These are phyloP conservation scores for Deroplatys truncata DNA, from an alignment of 2,888 invertebrate genomes.

Conservation along the genomic window DNA sequence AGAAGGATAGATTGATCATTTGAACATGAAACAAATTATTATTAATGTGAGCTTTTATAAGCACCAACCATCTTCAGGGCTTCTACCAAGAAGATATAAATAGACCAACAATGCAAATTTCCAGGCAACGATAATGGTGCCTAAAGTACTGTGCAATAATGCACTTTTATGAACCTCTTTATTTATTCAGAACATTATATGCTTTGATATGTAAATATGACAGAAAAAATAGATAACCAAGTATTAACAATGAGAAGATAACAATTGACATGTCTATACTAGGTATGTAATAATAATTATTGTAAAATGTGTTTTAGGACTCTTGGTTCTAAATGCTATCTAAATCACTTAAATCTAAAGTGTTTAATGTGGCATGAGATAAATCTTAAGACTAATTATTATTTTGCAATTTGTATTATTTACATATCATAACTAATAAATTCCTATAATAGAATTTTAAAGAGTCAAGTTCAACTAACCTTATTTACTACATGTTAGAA, in stretches of 20 bases:
- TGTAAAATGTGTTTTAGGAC: conserved; percentile 4
- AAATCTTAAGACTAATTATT: conserved; percentile 1
- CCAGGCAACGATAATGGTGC: not conserved
- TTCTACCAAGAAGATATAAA: not conserved
- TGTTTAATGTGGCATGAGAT: not conserved
- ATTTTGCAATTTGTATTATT: not conserved
- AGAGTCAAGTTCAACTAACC: conserved; percentile 4
- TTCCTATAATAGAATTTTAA: not conserved
- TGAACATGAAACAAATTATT: not conserved
- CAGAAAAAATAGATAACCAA: not conserved
- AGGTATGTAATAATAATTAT: not conserved
- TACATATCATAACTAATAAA: not conserved
- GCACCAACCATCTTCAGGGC: not conserved
- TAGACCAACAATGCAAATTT: not conserved
- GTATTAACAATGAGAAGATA: not conserved
- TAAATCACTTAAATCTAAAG: not conserved
- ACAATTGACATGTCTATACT: not conserved
- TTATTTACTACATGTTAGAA: not conserved
- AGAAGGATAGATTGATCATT: not conserved
- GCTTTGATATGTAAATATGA: not conserved
- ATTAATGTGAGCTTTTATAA: not conserved
- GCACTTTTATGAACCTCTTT: not conserved
- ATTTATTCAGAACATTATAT: not conserved
- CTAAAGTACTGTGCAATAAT: not conserved
- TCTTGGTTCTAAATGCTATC: not conserved